These are phyloP conservation scores for Heliocidaris tuberculata DNA, from an alignment of 35 echinoderm and acorn worm genomes.

Conservation along the genomic window DNA sequence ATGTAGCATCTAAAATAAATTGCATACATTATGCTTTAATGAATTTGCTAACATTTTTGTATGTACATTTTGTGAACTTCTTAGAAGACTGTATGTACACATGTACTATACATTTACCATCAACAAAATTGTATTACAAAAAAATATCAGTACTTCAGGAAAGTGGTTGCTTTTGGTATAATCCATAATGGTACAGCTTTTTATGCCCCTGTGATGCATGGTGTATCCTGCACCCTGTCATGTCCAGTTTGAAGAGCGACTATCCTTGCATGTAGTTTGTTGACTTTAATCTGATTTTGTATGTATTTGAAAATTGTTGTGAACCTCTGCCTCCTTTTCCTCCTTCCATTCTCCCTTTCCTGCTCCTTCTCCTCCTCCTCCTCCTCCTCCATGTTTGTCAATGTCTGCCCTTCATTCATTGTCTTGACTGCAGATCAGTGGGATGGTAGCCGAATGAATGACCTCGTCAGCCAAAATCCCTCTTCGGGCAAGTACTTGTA, in stretches of 20 bases:
- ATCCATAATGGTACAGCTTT: background rate
- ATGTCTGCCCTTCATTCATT: constrained; percentile 26
- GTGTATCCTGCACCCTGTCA: background rate
- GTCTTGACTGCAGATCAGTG: constrained; percentile 52
- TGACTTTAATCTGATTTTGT: background rate
- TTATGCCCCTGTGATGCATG: background rate
- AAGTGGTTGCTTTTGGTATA: background rate
- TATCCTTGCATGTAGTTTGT: background rate
- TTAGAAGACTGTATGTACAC: background rate
- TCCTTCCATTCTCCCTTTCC: background rate
- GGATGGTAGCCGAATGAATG: constrained; percentile 52
- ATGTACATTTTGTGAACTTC: no score
- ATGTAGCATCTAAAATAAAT: no score
- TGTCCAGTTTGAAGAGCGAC: background rate
- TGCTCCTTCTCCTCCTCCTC: background rate
- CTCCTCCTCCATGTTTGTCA: background rate
- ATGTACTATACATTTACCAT: background rate
- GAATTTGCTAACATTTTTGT: no score
- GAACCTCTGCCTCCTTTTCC: background rate
- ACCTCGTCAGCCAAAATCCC: constrained; percentile 44
- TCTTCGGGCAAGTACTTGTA: constrained; percentile 37
- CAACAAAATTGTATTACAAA: no score
- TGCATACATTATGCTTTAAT: no score
- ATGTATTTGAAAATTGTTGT: background rate
- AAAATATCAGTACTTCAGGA: background rate